Evolutionary conservation across 2,888 invertebrate species (phyloP).

Genomic region (Sericinus montela): DNA sequence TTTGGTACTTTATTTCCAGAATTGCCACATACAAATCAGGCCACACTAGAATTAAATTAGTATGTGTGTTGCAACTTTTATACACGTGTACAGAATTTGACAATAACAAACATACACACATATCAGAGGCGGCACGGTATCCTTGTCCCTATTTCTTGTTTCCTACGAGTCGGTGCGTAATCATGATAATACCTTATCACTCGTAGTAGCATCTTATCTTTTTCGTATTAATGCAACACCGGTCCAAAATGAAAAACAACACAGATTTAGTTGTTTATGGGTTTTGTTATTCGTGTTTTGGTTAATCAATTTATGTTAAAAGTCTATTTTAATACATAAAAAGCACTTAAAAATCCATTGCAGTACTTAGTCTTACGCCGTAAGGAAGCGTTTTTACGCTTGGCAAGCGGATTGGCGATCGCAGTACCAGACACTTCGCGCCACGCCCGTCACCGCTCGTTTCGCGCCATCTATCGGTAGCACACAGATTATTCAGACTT

Average conservation of each 20-base stretch:
- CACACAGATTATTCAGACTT: too few relatives aligned
- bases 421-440: too few relatives aligned
- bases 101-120: slow-evolving; percentile 59
- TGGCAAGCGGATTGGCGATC: too few relatives aligned
- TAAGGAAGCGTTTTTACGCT: too few relatives aligned
- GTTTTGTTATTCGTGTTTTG: neutral
- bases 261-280: slow-evolving; percentile 27
- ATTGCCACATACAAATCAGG: slow-evolving; percentile 25
- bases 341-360: too few relatives aligned
- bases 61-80: slow-evolving; percentile 48
- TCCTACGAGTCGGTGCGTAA: slow-evolving; percentile 63
- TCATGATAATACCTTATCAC: slow-evolving; percentile 62
- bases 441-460: too few relatives aligned
- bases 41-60: slow-evolving; percentile 26
- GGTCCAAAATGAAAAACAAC: slow-evolving; percentile 42
- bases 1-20: slow-evolving; percentile 1
- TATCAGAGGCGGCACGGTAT: slow-evolving; percentile 43
- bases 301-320: too few relatives aligned
- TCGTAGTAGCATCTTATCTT: slow-evolving; percentile 60
- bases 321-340: too few relatives aligned
- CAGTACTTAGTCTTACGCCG: too few relatives aligned
- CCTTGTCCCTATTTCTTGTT: slow-evolving; percentile 75
- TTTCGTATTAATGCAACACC: slow-evolving; percentile 56
- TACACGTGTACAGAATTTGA: slow-evolving; percentile 63
- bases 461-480: too few relatives aligned